Base-by-base conservation (phyloP, 2,888 invertebrate species). In the Lypha dubia region DNA sequence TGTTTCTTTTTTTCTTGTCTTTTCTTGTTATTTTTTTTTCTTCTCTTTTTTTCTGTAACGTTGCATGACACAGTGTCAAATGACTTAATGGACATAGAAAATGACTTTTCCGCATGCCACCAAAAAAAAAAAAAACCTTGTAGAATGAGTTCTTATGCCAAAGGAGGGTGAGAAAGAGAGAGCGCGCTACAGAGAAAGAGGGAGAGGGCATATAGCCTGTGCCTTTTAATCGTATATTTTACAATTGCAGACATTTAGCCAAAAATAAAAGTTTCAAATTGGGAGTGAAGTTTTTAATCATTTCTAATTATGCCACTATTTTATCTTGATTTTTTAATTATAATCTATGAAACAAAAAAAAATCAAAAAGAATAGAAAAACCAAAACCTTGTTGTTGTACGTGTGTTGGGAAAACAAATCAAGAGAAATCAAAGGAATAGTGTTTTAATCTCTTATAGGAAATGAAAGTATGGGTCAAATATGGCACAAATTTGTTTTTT, bases 61-160 rank as follows among this genome's bases (percentile, higher is more conserved):
- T 86, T 84, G 85, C 86, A 83, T 77, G 87, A 86, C 86, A 85
- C 79, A 79, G 86, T 87, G 86, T 83, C 87, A 88, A 88, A 86
- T 87, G 83, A 71, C 74, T 80, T 86, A 87, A 87, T 86, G 86
- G 70, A 76, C 77, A 84, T 70, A 83, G 85, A 82, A 87, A 88
- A 88, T 87, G 84, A 87, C 87, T 86, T 87, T 84, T 87, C 83
- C 80, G 80, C 85, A 85, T 85, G 85, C 85, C 85, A 85, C 35
- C 75, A 58, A 32, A 17, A 62, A 35, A 35, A 17, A 62, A 35
- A 62, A 35, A 35, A 17, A 62, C 24, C 67, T 77, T 60, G 62
- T 62, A 74, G 63, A 53, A 58, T 62, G 53, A 76, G 53, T 80
- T 74, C 77, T 56, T 58, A 32, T n/a, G n/a, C 51, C 28, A 44